Percentiles rank a stretch among this genome's conserved stretches.
These are phyloP conservation scores for Lepidurus packardi DNA, from an alignment of 1,140 invertebrate genomes.

Conservation along the genomic window DNA sequence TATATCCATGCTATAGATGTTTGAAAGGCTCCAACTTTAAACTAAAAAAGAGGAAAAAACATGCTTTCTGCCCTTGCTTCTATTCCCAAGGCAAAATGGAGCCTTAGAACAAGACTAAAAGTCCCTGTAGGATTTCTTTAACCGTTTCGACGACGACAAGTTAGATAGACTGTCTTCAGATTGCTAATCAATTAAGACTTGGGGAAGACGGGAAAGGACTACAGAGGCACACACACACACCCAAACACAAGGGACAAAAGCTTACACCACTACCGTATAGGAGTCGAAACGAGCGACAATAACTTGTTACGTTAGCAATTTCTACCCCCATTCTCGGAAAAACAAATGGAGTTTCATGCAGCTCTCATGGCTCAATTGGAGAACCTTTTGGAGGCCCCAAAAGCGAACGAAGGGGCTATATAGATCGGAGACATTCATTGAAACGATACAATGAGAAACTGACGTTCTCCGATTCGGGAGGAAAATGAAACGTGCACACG, in stretches of 20 bases:
- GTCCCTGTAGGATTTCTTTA: too few relatives aligned
- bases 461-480: too few relatives aligned
- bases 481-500: too few relatives aligned
- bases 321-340: not conserved
- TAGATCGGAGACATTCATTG: too few relatives aligned
- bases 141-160: not conserved
- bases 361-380: not conserved
- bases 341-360: constrained; percentile 7
- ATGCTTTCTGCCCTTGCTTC: not conserved
- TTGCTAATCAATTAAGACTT: not conserved
- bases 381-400: not conserved
- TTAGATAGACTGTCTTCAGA: constrained; percentile 10
- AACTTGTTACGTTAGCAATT: constrained; percentile 5
- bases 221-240: not conserved
- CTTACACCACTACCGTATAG: not conserved
- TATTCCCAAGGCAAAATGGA: not conserved
- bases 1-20: too few relatives aligned
- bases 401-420: too few relatives aligned
- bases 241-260: not conserved
- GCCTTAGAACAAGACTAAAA: too few relatives aligned
- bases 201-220: not conserved
- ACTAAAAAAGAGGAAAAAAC: not conserved
- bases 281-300: not conserved
- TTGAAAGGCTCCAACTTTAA: too few relatives aligned
- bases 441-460: too few relatives aligned